Conservation (phyloP, 2,888 invertebrate species). For the Drosophila atripex region DNA sequence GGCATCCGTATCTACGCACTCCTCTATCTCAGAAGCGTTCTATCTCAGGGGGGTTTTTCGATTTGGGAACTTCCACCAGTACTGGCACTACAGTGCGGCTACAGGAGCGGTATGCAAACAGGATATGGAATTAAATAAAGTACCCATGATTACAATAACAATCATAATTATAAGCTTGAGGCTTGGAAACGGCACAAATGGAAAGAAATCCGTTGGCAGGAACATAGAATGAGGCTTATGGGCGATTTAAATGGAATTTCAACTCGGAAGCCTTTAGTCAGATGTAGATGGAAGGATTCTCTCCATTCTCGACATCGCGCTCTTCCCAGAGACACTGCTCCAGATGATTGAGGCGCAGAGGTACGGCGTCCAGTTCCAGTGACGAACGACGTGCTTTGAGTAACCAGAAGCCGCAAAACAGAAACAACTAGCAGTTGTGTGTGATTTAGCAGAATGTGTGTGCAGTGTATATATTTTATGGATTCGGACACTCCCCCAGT, state of each 20-base stretch:
- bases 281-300: too few relatives aligned
- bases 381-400: slow-evolving; percentile 11
- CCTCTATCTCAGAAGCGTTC: slow-evolving; percentile 64
- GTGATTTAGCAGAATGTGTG: slow-evolving; percentile 22
- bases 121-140: slow-evolving; percentile 57
- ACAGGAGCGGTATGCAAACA: slow-evolving; percentile 27
- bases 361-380: slow-evolving; percentile 17
- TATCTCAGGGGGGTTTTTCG: slow-evolving; percentile 67
- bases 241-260: slow-evolving; percentile 43
- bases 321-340: not conserved
- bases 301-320: too few relatives aligned
- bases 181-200: slow-evolving; percentile 12
- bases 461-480: slow-evolving; percentile 35
- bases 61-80: slow-evolving; percentile 58
- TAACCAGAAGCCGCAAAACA: slow-evolving; percentile 28
- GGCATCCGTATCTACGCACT: not conserved
- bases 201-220: slow-evolving; percentile 20
- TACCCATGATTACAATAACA: slow-evolving; percentile 25
- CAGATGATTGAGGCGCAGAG: slow-evolving; percentile 8
- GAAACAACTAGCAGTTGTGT: slow-evolving; percentile 9
- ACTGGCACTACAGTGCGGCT: slow-evolving; percentile 75
- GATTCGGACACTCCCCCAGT: slow-evolving; percentile 49
- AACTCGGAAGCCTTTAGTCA: not conserved
- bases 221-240: not conserved
- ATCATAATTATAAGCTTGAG: slow-evolving; percentile 34